Percentiles rank a stretch among this genome's conserved stretches.
Evolutionary conservation across 2,113 vertebrate species (phyloP).

Genomic region (Morone saxatilis): DNA sequence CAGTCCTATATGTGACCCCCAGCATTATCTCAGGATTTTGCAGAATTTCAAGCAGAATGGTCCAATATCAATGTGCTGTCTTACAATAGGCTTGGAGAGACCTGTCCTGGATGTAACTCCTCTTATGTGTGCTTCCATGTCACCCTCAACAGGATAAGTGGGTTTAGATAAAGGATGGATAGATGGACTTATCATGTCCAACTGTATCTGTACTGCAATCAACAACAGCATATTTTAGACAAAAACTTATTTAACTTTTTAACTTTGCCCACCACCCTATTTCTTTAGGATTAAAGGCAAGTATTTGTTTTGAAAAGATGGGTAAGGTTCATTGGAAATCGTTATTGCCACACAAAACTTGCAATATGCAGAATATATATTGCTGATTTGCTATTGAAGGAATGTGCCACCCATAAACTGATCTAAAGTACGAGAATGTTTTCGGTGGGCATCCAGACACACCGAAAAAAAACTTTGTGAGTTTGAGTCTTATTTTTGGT

Average conservation of each 20-base stretch:
- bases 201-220: background rate
- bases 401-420: background rate
- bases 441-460: too few species aligned
- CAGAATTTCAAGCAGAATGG: background rate
- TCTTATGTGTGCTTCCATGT: background rate
- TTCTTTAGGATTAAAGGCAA: background rate
- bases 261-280: too few species aligned
- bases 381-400: background rate
- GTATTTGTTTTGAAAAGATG: background rate
- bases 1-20: background rate
- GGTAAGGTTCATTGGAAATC: background rate
- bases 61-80: background rate
- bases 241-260: background rate
- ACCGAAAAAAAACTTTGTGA: too few species aligned
- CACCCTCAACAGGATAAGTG: background rate
- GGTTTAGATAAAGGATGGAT: background rate
- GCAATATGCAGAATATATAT: too few species aligned
- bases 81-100: background rate
- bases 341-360: background rate
- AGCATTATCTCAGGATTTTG: background rate
- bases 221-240: background rate
- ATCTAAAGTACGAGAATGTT: background rate
- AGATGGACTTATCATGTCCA: too few species aligned
- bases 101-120: background rate
- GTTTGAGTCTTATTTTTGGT: too few species aligned